These are phyloP conservation scores for Paracentrotus lividus DNA, from an alignment of 53 echinoderm and acorn worm species.

Conservation along the genomic window DNA sequence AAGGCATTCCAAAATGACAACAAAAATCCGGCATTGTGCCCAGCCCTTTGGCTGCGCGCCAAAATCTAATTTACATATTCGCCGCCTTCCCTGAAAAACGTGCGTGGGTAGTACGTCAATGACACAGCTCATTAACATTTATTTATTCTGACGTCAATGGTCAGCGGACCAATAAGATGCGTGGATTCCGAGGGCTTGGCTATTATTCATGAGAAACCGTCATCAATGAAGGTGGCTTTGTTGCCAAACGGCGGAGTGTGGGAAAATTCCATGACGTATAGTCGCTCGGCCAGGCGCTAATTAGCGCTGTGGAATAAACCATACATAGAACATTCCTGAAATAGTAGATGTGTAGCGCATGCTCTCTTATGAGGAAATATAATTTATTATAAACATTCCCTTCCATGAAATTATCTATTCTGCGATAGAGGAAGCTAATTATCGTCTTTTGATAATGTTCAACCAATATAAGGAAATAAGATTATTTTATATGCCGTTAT, in stretches of 20 bases:
- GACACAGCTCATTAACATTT: conserved; percentile 48
- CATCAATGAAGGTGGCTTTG: conserved; percentile 21
- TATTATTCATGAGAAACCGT: conserved; percentile 37
- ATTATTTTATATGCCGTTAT: too few species aligned
- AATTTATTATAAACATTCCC: background rate
- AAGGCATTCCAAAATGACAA: conserved; percentile 1
- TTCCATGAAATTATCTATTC: background rate
- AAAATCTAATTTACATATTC: conserved; percentile 34
- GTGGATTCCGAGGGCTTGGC: conserved; percentile 29
- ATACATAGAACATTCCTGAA: background rate
- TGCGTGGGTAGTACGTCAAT: conserved; percentile 54
- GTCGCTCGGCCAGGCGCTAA: conserved; percentile 22
- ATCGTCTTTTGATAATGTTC: too few species aligned
- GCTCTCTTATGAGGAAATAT: conserved; percentile 10
- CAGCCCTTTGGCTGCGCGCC: conserved; percentile 53
- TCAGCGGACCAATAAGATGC: conserved; percentile 6
- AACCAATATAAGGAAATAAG: too few species aligned
- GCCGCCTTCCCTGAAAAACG: conserved; percentile 60
- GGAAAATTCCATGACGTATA: conserved; percentile 69
- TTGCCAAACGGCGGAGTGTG: conserved; percentile 43
- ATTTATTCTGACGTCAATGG: conserved; percentile 23
- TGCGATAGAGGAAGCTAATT: too few species aligned
- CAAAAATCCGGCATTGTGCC: conserved; percentile 52
- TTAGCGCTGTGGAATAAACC: background rate
- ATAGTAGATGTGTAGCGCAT: background rate